Percentiles rank a stretch among this genome's conserved stretches.
Conservation (phyloP, 2,113 vertebrate species). For the Melanerpes aurifrons region DNA sequence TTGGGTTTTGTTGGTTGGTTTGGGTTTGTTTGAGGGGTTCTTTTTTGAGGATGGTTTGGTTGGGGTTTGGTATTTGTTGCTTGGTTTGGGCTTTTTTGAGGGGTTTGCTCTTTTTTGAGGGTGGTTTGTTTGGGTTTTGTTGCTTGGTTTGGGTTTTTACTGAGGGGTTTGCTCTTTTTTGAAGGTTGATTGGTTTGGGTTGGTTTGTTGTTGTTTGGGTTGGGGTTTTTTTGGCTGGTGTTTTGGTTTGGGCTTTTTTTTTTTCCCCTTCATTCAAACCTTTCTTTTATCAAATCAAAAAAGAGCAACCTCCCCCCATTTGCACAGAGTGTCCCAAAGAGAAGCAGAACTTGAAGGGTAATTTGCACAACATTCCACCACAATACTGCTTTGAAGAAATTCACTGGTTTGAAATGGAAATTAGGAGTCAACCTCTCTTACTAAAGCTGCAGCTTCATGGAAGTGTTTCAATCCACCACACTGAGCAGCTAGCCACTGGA, state of each 20-base stretch:
- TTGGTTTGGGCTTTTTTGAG: too few relatives aligned
- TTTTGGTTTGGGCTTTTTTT: background rate
- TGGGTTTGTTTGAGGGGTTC: too few relatives aligned
- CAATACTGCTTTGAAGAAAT: background rate
- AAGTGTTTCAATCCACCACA: background rate
- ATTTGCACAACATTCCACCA: background rate
- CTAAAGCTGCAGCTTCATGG: background rate
- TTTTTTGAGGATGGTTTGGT: too few relatives aligned
- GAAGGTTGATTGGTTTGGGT: too few relatives aligned
- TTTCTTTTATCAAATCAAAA: background rate
- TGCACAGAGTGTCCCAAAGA: background rate
- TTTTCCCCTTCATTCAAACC: background rate
- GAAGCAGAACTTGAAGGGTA: background rate
- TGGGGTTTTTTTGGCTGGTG: too few relatives aligned
- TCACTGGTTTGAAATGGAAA: conserved; percentile 24
- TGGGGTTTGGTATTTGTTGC: too few relatives aligned
- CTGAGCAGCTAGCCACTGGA: background rate
- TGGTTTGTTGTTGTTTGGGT: too few relatives aligned
- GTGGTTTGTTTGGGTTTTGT: too few relatives aligned
- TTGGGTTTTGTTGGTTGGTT: too few relatives aligned
- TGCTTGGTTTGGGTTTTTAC: too few relatives aligned
- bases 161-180: too few relatives aligned
- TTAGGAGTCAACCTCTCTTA: background rate
- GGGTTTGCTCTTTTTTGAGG: too few relatives aligned
- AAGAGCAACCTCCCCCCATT: background rate